Percentiles rank a stretch among this genome's conserved stretches.
Evolutionary conservation across 2,888 invertebrate genomes (phyloP).

Genomic region (Rhogogaster chlorosoma): DNA sequence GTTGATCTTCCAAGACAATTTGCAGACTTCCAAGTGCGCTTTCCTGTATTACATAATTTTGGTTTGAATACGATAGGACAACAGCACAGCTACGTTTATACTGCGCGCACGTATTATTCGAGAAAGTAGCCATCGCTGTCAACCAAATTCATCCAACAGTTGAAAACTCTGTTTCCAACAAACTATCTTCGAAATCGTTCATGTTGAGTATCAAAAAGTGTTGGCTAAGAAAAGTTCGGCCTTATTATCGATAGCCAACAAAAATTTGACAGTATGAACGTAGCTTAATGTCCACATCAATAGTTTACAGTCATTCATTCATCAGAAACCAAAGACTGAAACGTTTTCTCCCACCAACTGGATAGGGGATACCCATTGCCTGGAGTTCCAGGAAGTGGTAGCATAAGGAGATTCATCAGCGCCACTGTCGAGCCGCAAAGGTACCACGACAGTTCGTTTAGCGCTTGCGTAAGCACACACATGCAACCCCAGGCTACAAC

Average conservation of each 20-base stretch:
- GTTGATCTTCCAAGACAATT: background rate
- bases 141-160: background rate
- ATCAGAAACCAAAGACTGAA: background rate
- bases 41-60: slow-evolving; percentile 10
- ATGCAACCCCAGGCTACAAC: background rate
- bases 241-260: background rate
- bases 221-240: background rate
- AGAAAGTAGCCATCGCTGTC: background rate
- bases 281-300: background rate
- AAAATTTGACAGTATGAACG: background rate
- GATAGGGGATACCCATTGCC: background rate
- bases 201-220: background rate
- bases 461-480: background rate
- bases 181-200: background rate
- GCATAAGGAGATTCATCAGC: background rate
- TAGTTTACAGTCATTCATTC: background rate
- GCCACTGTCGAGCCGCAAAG: background rate
- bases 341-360: background rate
- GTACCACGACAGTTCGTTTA: background rate
- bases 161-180: background rate
- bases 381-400: background rate
- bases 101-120: background rate
- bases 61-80: background rate
- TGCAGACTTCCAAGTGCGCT: slow-evolving; percentile 27
- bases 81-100: background rate